Conservation (phyloP, 2,888 invertebrate species). For the Therioaphis trifolii region DNA sequence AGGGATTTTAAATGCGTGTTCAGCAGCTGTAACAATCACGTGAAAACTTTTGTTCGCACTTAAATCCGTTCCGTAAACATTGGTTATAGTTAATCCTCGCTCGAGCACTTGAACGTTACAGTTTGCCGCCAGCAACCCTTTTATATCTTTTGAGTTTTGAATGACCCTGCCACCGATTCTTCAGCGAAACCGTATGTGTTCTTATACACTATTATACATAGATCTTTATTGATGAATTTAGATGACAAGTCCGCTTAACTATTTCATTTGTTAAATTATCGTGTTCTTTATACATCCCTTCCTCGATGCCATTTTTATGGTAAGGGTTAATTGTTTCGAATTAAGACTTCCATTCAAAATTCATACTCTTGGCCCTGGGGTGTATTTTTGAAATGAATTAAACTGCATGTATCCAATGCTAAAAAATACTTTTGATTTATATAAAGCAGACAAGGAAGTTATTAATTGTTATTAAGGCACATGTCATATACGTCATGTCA, state of each 20-base stretch:
- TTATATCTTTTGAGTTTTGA: conserved; percentile 48
- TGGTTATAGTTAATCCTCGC: conserved; percentile 54
- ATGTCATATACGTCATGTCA: background rate
- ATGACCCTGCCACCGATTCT: conserved; percentile 5
- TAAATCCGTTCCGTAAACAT: conserved; percentile 62
- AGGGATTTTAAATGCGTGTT: conserved; percentile 41
- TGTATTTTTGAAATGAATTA: conserved; percentile 2
- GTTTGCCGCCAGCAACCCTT: conserved; percentile 53
- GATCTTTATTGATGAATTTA: conserved; percentile 57
- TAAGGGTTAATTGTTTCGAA: conserved; percentile 32
- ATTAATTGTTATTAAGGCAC: background rate
- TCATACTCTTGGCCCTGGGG: background rate
- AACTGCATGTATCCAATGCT: background rate
- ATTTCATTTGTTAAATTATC: conserved; percentile 18
- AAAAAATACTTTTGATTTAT: background rate
- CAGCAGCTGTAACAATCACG: conserved; percentile 60
- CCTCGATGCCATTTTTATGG: background rate
- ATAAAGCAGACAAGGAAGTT: background rate
- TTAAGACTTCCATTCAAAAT: background rate
- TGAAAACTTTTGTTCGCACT: conserved; percentile 57
- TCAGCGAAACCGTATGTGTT: conserved; percentile 14
- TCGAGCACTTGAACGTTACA: conserved; percentile 46
- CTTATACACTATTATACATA: conserved; percentile 11
- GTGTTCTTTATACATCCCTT: background rate
- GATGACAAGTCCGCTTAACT: conserved; percentile 27